These are phyloP conservation scores for Scotopteryx bipunctaria DNA, from an alignment of 2,888 invertebrate genomes.

Conservation along the genomic window DNA sequence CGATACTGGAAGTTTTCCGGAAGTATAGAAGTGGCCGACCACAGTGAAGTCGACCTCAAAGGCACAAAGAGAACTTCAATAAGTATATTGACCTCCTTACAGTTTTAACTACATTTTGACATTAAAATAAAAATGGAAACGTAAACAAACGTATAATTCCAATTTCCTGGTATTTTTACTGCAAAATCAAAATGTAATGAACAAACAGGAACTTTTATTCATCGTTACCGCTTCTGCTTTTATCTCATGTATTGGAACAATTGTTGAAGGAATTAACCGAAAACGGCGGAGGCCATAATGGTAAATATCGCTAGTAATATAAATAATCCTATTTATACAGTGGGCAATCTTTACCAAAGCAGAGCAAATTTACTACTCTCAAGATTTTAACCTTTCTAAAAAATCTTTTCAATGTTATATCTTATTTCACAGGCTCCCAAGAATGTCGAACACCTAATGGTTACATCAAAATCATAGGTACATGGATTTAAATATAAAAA, in stretches of 20 bases:
- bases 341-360: too few relatives aligned
- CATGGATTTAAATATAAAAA: not conserved
- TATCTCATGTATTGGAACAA: constrained; percentile 55
- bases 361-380: too few relatives aligned
- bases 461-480: constrained; percentile 3
- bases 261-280: constrained; percentile 47
- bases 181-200: constrained; percentile 58
- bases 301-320: constrained; percentile 35
- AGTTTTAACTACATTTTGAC: not conserved
- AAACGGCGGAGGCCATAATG: constrained; percentile 46
- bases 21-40: not conserved
- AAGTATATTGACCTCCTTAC: not conserved
- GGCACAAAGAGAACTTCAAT: not conserved
- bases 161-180: too few relatives aligned
- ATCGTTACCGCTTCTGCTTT: constrained; percentile 54
- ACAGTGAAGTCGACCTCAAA: not conserved
- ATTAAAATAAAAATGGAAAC: not conserved
- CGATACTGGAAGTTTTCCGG: not conserved
- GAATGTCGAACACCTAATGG: not conserved
- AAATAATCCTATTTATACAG: too few relatives aligned
- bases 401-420: too few relatives aligned
- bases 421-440: constrained; percentile 14
- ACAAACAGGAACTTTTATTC: constrained; percentile 44
- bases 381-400: too few relatives aligned
- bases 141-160: too few relatives aligned